Percentiles rank a stretch among this genome's conserved stretches.
phyloP scores from a whole-genome alignment of 2,888 invertebrate species.

The Scrobipalpa costella region DNA sequence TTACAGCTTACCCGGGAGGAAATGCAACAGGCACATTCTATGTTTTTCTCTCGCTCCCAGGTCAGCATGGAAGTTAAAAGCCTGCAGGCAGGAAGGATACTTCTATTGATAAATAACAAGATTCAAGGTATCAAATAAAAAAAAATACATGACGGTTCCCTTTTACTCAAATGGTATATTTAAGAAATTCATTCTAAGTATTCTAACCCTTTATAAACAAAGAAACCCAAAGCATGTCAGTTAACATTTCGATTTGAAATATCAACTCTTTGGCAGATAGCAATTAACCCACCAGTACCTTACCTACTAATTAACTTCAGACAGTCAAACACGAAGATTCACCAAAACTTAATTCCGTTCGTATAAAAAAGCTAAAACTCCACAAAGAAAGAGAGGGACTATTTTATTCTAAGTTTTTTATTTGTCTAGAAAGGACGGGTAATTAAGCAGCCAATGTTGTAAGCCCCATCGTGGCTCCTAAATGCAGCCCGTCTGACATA shows the following conservation, averaged over 20 bases:
- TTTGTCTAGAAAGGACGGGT: slow-evolving; percentile 58
- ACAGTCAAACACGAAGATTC: slow-evolving; percentile 25
- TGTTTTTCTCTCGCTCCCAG: no score
- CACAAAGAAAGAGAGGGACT: slow-evolving; percentile 52
- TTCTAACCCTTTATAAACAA: background rate
- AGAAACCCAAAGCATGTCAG: background rate
- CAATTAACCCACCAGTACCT: background rate
- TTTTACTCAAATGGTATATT: background rate
- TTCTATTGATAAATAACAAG: no score
- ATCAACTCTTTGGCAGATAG: slow-evolving; percentile 17
- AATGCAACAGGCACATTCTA: no score
- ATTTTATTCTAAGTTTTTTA: slow-evolving; percentile 56
- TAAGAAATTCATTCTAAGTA: no score
- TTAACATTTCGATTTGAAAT: slow-evolving; percentile 9
- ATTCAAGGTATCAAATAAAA: background rate
- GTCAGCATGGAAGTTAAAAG: no score
- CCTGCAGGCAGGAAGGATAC: no score
- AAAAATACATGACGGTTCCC: background rate
- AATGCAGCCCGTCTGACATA: slow-evolving; percentile 54
- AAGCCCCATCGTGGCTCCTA: slow-evolving; percentile 52
- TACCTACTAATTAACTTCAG: slow-evolving; percentile 15
- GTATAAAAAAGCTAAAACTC: slow-evolving; percentile 41
- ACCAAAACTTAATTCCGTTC: slow-evolving; percentile 39
- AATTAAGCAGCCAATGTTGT: slow-evolving; percentile 63
- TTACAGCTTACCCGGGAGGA: no score